Percentiles rank a stretch among this genome's conserved stretches.
These are phyloP conservation scores for Drosophila lini DNA, from an alignment of 1,140 invertebrate genomes.

Conservation along the genomic window DNA sequence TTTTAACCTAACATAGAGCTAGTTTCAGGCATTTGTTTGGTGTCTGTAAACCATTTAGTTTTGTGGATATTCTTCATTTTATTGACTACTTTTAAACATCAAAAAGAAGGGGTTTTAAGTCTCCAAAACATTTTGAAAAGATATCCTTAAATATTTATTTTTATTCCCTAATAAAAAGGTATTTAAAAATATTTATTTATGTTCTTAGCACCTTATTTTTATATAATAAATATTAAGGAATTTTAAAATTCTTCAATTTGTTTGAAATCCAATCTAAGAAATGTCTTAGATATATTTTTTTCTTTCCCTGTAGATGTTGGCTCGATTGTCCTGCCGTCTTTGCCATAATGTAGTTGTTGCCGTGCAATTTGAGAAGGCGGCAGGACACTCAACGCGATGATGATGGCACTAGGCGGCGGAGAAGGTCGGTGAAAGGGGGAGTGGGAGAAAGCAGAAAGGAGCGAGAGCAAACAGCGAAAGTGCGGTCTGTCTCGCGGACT, in stretches of 20 bases:
- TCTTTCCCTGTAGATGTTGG: conserved; percentile 32
- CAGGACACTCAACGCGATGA: conserved; percentile 58
- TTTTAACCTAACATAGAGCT: no score
- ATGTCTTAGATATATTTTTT: conserved; percentile 8
- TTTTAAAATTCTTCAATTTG: rapidly evolving
- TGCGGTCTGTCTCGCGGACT: conserved; percentile 39
- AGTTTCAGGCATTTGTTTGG: neutral
- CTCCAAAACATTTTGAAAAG: neutral
- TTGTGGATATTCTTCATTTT: neutral
- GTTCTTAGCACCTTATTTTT: neutral
- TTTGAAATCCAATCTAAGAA: rapidly evolving
- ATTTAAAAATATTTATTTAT: no score
- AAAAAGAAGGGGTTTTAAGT: neutral
- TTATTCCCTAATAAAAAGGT: no score
- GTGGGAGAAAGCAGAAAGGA: conserved; percentile 18
- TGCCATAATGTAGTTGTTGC: conserved; percentile 55
- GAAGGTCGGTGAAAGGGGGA: conserved; percentile 9
- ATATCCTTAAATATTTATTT: neutral
- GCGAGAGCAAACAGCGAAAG: conserved; percentile 54
- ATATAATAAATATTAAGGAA: no score
- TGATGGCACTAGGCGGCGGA: conserved; percentile 28
- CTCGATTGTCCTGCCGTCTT: conserved; percentile 42
- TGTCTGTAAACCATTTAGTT: neutral
- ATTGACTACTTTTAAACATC: neutral
- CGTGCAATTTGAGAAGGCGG: conserved; percentile 76